A percentile compares a stretch with the other conserved stretches of the same genome.
Evolutionary conservation across 2,797 vertebrate species (phyloP).

Genomic region (Brachyrhaphis roseni): DNA sequence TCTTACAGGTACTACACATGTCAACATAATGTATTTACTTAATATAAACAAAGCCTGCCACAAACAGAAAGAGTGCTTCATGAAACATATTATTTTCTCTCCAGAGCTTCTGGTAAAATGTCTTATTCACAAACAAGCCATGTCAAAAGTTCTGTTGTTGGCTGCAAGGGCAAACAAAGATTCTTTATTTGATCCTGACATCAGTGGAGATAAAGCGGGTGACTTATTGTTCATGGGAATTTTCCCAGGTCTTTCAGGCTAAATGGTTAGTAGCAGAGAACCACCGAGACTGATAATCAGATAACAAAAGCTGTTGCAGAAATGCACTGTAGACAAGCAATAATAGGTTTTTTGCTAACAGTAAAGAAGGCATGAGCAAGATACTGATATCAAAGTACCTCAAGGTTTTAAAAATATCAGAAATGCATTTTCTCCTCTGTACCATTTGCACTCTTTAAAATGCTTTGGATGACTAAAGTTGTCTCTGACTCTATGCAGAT

Average conservation of each 20-base stretch:
- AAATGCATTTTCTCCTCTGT: background rate
- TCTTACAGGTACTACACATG: background rate
- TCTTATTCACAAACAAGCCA: background rate
- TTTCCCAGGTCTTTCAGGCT: background rate
- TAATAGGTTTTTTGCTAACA: background rate
- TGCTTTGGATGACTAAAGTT: background rate
- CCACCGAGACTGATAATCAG: background rate
- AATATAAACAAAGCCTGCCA: background rate
- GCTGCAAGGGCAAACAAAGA: conserved; percentile 3
- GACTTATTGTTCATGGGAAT: conserved; percentile 5
- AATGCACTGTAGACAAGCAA: background rate
- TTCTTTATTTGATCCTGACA: conserved; percentile 7
- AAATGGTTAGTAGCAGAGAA: background rate
- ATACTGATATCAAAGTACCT: background rate
- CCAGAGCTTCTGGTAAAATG: conserved; percentile 8
- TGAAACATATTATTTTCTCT: background rate
- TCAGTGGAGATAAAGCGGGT: background rate
- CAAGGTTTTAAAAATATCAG: background rate
- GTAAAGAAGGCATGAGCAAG: background rate
- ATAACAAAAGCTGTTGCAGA: background rate
- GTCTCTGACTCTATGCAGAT: background rate
- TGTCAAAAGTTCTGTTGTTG: conserved; percentile 4
- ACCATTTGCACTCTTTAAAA: background rate
- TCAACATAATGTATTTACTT: background rate
- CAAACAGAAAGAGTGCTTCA: background rate